Evolutionary conservation across 2,797 vertebrate genomes (phyloP).

Genomic region (Leptodactylus fallax): DNA sequence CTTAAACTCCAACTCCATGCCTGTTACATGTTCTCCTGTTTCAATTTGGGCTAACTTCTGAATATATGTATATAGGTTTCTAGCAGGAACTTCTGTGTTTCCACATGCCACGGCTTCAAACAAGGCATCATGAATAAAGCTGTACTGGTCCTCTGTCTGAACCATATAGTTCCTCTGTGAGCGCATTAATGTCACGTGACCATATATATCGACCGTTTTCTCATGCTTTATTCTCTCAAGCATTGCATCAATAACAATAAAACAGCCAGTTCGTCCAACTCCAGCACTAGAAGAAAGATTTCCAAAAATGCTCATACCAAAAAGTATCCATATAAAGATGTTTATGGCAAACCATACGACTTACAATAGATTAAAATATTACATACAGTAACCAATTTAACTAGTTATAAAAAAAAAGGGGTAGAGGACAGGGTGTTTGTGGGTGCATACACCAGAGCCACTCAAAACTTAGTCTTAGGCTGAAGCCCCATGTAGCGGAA

Average conservation of each 20-base stretch:
- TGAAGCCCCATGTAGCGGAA: no score
- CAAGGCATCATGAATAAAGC: slow-evolving; percentile 97
- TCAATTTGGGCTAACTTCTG: slow-evolving; percentile 96
- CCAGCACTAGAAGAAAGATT: slow-evolving; percentile 80
- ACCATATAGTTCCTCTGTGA: slow-evolving; percentile 99
- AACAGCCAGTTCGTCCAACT: slow-evolving; percentile 94
- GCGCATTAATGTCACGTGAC: slow-evolving; percentile 96
- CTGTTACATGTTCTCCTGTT: slow-evolving; percentile 91
- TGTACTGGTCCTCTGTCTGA: slow-evolving; percentile 98
- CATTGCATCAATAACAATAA: slow-evolving; percentile 98
- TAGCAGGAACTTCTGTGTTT: slow-evolving; percentile 93
- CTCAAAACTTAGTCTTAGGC: no score
- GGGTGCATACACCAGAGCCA: no score
- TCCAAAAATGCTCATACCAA: not conserved
- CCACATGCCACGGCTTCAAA: slow-evolving; percentile 96
- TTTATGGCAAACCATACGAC: not conserved
- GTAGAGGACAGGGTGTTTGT: no score
- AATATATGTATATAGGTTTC: slow-evolving; percentile 95
- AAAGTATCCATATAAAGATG: not conserved
- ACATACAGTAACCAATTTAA: no score
- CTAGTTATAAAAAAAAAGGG: no score
- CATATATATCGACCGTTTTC: slow-evolving; percentile 97
- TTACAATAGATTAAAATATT: not conserved
- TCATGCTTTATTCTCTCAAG: slow-evolving; percentile 95
- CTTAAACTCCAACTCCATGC: slow-evolving; percentile 99